These are phyloP conservation scores for Nowickia ferox DNA, from an alignment of 2,888 invertebrate species.

Conservation along the genomic window DNA sequence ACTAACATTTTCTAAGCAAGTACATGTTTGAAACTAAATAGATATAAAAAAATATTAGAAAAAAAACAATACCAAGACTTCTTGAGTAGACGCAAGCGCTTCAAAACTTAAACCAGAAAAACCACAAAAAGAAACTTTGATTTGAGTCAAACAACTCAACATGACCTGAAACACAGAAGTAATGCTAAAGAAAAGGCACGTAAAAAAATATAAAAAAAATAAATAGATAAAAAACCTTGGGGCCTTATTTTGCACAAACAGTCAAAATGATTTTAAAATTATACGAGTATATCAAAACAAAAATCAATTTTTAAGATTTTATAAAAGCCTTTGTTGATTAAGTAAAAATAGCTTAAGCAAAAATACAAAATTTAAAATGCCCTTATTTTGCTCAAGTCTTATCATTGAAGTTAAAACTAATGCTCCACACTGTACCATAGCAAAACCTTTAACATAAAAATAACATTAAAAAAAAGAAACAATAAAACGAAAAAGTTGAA, in stretches of 20 bases:
- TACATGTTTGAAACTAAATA: neutral
- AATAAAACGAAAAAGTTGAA: slow-evolving; percentile 40
- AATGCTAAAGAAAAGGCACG: neutral
- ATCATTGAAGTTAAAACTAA: slow-evolving; percentile 12
- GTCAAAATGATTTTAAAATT: neutral
- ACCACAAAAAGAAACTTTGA: slow-evolving; percentile 52
- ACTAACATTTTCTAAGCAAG: neutral
- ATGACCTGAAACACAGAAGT: slow-evolving; percentile 53
- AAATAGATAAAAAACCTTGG: neutral
- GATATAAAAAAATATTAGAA: slow-evolving; percentile 29
- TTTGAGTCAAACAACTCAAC: slow-evolving; percentile 3
- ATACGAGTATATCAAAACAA: neutral
- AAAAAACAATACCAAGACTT: slow-evolving; percentile 7
- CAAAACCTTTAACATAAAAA: slow-evolving; percentile 31
- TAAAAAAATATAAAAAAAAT: neutral
- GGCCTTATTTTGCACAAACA: neutral
- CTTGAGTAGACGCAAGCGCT: slow-evolving; percentile 2
- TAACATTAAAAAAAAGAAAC: slow-evolving; percentile 34
- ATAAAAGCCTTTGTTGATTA: neutral
- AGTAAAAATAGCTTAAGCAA: neutral
- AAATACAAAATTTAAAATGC: neutral
- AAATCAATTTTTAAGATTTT: neutral
- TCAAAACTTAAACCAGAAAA: slow-evolving; percentile 48
- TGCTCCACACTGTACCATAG: neutral
- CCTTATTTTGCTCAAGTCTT: neutral